Base-by-base conservation (phyloP, 2,888 invertebrate genomes). In the Macaria notata region DNA sequence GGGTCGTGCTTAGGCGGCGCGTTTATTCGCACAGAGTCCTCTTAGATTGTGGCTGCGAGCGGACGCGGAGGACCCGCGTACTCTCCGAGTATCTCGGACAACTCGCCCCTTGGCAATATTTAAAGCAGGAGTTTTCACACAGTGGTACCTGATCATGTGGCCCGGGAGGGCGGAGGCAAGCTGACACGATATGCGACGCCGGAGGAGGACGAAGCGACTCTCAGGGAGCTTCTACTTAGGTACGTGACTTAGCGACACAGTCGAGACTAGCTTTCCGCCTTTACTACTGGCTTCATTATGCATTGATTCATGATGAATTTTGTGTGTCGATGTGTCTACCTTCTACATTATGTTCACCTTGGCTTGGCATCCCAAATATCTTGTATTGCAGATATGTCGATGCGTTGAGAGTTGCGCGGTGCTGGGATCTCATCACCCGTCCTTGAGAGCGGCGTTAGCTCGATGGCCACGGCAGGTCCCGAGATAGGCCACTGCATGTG, bases 211-310 rank as follows among this genome's bases (percentile, higher is more conserved):
- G 97, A 97, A 94, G 96, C 96, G 92, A 97, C 96, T 94, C 95
- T 97, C 93, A 96, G 96, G 94, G 96, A 97, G 95, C 95, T 97
- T 94, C 96, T 97, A 93, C 95, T 97, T 95, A 97, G 97, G 97
- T 96, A 95, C 92, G 90, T 86, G 78, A 72, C 72, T 79, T 86
- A 84, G 83, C 75, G 79, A 79, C 75, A 76, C 62, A 68, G 68
- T 63, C 62, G 69, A 73, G 71, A 74, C 74, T 81, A 83, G 86
- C 88, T 88, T 88, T 76, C 73, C 76, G 86, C 87, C 85, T 86
- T 81, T 79, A 73, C 75, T 80, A 83, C 75, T 83, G 85, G 84
- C 88, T 88, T 88, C 76, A 82, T 81, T 76, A 59, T 78, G 80
- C 80, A 79, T 80, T 73, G 62, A 65, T 65, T 78, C 78, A 80